Percentiles rank a stretch among this genome's conserved stretches.
phyloP scores from a whole-genome alignment of 2,113 vertebrate species.

The Rhagologus leucostigma region DNA sequence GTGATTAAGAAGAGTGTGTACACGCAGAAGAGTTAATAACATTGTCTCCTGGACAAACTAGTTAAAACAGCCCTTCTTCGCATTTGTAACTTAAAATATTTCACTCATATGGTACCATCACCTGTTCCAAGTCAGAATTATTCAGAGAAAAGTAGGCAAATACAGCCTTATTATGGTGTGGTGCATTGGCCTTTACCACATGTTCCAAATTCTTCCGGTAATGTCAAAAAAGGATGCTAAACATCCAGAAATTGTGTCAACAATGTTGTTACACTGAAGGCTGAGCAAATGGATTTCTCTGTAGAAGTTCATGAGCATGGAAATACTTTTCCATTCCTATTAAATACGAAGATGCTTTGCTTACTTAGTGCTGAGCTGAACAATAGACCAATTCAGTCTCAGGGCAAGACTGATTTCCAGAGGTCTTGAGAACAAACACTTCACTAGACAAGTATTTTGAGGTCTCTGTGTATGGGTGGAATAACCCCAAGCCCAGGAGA shows the following conservation, averaged over 20 bases:
- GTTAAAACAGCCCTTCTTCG: background rate
- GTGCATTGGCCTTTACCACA: background rate
- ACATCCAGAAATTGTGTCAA: background rate
- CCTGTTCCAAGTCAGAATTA: background rate
- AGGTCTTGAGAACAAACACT: background rate
- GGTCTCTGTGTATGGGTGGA: background rate
- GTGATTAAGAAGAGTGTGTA: background rate
- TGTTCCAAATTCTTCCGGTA: background rate
- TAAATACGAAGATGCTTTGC: background rate
- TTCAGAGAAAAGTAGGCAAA: background rate
- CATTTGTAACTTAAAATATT: background rate
- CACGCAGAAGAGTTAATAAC: background rate
- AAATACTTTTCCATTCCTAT: background rate
- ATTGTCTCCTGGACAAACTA: background rate
- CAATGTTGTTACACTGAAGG: background rate
- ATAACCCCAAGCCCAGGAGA: background rate
- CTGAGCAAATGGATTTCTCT: background rate
- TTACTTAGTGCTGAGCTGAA: background rate
- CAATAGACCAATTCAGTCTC: background rate
- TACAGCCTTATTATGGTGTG: accelerated
- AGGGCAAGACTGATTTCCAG: background rate
- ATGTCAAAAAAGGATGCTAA: background rate
- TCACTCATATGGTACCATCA: background rate
- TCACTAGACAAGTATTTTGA: background rate
- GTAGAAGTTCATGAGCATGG: background rate